Evolutionary conservation across 2,888 invertebrate species (phyloP).

Genomic region (Chirona hameri): DNA sequence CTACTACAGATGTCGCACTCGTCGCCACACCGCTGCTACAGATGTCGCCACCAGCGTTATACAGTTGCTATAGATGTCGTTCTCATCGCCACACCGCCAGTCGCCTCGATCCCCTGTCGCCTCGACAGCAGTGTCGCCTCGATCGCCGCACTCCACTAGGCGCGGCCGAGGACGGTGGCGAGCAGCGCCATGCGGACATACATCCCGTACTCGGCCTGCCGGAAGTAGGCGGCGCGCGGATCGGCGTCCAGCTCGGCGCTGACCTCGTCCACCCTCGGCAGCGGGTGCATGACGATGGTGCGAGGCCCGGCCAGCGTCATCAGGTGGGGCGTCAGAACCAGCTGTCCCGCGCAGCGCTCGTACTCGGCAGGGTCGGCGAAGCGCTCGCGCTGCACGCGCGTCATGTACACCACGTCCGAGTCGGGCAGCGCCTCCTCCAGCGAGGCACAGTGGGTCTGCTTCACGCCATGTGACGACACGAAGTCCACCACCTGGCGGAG

Average conservation of each 20-base stretch:
- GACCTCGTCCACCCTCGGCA: conserved; percentile 92
- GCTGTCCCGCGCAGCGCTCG: conserved; percentile 78
- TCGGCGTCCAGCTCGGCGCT: conserved; percentile 92
- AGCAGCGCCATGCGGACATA: conserved; percentile 97
- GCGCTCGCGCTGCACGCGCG: conserved; percentile 92
- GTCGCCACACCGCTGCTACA: too few relatives aligned
- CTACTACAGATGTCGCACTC: too few relatives aligned
- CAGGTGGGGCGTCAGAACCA: conserved; percentile 87
- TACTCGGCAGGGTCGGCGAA: conserved; percentile 81
- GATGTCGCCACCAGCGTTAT: too few relatives aligned
- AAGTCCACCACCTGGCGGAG: not conserved
- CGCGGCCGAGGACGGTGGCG: conserved; percentile 74
- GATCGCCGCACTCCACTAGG: not conserved
- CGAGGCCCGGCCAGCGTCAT: conserved; percentile 91
- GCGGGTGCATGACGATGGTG: conserved; percentile 96
- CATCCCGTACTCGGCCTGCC: conserved; percentile 97
- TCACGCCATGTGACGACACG: not conserved
- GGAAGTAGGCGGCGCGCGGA: conserved; percentile 95
- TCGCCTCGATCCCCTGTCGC: not conserved
- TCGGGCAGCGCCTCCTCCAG: conserved; percentile 84
- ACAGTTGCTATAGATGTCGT: not conserved
- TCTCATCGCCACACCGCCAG: not conserved
- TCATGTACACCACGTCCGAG: conserved; percentile 98
- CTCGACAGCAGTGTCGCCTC: too few relatives aligned
- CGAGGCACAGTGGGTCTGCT: conserved; percentile 40